phyloP scores from a whole-genome alignment of 2,113 vertebrate genomes.

The Pelvicachromis taeniatus region DNA sequence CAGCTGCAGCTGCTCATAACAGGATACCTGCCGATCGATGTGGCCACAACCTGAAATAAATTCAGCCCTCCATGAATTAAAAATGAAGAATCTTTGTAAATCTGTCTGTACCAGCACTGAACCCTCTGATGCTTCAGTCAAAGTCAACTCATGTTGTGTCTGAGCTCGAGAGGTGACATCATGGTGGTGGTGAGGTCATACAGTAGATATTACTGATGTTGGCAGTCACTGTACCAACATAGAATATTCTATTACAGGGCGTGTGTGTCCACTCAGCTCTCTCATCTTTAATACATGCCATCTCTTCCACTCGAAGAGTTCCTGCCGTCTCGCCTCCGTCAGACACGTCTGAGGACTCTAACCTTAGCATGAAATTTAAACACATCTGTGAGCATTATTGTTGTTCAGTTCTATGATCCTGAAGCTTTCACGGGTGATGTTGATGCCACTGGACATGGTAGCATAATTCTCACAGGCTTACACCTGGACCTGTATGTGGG shows the following conservation, averaged over 20 bases:
- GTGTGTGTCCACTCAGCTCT: not conserved
- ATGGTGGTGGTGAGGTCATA: constrained; percentile 26
- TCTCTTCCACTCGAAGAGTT: constrained; percentile 9
- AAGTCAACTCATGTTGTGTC: not conserved
- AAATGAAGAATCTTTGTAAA: not conserved
- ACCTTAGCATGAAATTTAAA: not conserved
- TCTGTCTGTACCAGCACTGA: not conserved
- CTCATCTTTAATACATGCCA: constrained; percentile 44
- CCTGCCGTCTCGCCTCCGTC: not conserved
- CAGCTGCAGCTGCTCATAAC: not conserved
- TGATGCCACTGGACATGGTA: not conserved
- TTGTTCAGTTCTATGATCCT: not conserved
- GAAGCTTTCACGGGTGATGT: not conserved
- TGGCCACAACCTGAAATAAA: not conserved
- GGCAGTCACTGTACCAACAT: not conserved
- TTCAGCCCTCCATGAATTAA: not conserved
- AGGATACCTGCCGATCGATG: not conserved
- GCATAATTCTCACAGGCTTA: not conserved
- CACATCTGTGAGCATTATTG: not conserved
- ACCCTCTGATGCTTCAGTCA: not conserved
- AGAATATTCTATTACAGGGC: constrained; percentile 46
- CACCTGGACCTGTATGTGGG: not conserved
- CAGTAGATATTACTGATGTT: constrained; percentile 9
- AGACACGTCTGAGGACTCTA: not conserved
- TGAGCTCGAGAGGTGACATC: constrained; percentile 17